Evolutionary conservation across 2,113 vertebrate genomes (phyloP).

Genomic region (Brachypteracias leptosomus): DNA sequence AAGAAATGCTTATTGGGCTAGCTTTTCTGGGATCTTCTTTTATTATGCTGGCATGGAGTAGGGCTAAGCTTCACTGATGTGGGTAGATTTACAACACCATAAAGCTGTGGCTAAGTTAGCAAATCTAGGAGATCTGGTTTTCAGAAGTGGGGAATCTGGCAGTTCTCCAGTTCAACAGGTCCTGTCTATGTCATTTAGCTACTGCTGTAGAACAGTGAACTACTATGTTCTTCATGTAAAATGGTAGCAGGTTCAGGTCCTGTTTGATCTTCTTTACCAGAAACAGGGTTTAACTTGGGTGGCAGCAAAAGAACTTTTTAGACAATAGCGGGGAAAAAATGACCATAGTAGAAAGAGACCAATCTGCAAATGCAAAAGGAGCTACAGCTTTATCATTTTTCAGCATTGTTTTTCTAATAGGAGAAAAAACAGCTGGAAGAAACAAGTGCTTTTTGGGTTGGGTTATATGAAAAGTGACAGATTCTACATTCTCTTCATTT

Average conservation of each 20-base stretch:
- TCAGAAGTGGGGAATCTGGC: not conserved
- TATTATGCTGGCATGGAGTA: not conserved
- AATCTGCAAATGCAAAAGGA: not conserved
- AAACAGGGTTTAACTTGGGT: not conserved
- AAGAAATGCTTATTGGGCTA: not conserved
- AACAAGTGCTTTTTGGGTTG: not conserved
- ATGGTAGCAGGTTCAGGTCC: not conserved
- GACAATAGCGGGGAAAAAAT: not conserved
- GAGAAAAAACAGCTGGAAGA: not conserved
- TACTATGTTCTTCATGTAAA: not conserved
- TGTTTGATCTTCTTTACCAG: not conserved
- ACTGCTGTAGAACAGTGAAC: fast-evolving
- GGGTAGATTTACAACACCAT: not conserved
- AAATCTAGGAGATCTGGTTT: not conserved
- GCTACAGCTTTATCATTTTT: not conserved
- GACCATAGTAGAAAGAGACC: not conserved
- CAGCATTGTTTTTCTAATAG: not conserved
- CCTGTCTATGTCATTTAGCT: not conserved
- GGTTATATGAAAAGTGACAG: not conserved
- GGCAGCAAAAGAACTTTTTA: not conserved
- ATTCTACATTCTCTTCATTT: not conserved
- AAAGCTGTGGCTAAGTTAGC: not conserved
- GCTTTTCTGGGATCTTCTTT: not conserved
- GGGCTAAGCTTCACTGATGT: not conserved
- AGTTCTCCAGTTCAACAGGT: not conserved